Conservation (phyloP, 2,113 vertebrate species). For the Zosterops pallidus region DNA sequence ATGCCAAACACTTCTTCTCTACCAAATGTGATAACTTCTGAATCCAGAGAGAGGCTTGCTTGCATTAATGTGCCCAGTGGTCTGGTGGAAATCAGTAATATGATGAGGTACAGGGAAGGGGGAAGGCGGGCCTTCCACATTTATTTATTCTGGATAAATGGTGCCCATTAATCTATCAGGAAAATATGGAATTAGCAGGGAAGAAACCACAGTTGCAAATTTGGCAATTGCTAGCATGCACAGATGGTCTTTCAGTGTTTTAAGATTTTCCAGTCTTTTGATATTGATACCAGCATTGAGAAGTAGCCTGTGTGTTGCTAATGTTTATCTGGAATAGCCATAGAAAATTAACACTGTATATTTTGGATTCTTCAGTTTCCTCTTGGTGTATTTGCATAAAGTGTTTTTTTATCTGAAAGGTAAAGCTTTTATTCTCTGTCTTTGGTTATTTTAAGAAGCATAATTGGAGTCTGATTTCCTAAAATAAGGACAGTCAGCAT, state of each 20-base stretch:
- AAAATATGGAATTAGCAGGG: slow-evolving; percentile 69
- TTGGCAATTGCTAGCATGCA: slow-evolving; percentile 55
- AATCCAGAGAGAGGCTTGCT: slow-evolving; percentile 40
- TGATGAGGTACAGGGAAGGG: slow-evolving; percentile 13
- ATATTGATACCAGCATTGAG: slow-evolving; percentile 68
- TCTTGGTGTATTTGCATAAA: background rate
- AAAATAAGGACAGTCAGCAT: background rate
- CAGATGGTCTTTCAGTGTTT: slow-evolving; percentile 59
- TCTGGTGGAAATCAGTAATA: slow-evolving; percentile 42
- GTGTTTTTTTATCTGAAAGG: background rate
- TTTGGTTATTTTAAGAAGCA: slow-evolving; percentile 16
- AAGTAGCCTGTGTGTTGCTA: slow-evolving; percentile 21
- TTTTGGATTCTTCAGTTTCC: slow-evolving; percentile 12
- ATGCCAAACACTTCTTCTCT: background rate
- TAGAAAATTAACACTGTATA: slow-evolving; percentile 31
- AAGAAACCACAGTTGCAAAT: slow-evolving; percentile 57
- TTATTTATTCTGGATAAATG: slow-evolving; percentile 65
- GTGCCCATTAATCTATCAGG: slow-evolving; percentile 66
- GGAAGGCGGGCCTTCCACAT: background rate
- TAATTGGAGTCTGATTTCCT: background rate
- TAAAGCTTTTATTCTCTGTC: background rate
- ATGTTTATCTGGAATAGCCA: slow-evolving; percentile 45
- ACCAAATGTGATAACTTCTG: slow-evolving; percentile 35
- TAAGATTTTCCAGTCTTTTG: slow-evolving; percentile 70
- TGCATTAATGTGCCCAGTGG: slow-evolving; percentile 39